These are phyloP conservation scores for Eupithecia insigniata DNA, from an alignment of 2,888 invertebrate species.

Conservation along the genomic window DNA sequence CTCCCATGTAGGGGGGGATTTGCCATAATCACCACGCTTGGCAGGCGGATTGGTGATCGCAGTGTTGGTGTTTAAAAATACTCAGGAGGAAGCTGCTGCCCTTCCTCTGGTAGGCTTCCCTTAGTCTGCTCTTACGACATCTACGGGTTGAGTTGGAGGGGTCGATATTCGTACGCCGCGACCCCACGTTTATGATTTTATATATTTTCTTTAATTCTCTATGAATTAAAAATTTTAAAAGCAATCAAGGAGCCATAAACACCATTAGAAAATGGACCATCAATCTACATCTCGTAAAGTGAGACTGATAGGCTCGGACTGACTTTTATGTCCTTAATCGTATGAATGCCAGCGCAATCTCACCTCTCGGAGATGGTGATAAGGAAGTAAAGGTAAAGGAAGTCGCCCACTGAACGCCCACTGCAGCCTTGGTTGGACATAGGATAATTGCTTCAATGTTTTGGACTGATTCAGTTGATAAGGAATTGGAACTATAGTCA, in stretches of 20 bases:
- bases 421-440: constrained; percentile 19
- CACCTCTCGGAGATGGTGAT: constrained; percentile 5
- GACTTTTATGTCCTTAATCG: constrained; percentile 32
- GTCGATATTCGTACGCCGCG: too few relatives aligned
- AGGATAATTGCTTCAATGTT: constrained; percentile 31
- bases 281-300: constrained; percentile 37
- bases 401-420: constrained; percentile 34
- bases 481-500: constrained; percentile 7
- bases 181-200: background rate
- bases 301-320: constrained; percentile 41
- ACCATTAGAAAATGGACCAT: constrained; percentile 12
- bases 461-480: constrained; percentile 24
- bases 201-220: background rate
- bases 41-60: too few relatives aligned
- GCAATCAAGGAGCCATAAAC: constrained; percentile 3
- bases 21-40: too few relatives aligned
- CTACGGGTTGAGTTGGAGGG: too few relatives aligned
- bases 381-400: constrained; percentile 24
- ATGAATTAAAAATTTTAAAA: background rate
- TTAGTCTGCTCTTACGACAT: too few relatives aligned
- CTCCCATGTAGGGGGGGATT: too few relatives aligned
- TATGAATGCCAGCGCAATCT: constrained; percentile 12
- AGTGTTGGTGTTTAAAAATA: too few relatives aligned
- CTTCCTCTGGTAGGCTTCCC: too few relatives aligned
- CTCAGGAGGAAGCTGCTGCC: too few relatives aligned